Percentiles rank a stretch among this genome's conserved stretches.
These are phyloP conservation scores for Nebria salina DNA, from an alignment of 2,888 invertebrate genomes.

Conservation along the genomic window DNA sequence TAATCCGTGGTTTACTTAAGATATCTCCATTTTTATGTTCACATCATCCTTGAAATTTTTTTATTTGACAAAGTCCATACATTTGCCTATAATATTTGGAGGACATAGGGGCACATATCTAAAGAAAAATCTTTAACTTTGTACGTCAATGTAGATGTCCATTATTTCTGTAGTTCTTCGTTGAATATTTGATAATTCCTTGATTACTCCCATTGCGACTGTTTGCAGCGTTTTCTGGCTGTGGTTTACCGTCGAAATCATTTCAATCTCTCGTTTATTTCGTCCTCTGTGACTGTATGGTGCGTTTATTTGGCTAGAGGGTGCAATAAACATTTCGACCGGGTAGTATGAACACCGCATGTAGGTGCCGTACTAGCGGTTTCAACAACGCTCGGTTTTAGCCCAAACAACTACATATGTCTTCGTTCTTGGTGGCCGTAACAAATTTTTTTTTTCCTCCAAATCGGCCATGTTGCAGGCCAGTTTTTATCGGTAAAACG, in stretches of 20 bases:
- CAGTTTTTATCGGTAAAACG: not conserved
- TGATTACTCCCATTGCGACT: not conserved
- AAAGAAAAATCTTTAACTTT: too few relatives aligned
- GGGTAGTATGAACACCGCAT: slow-evolving; percentile 7
- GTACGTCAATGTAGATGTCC: too few relatives aligned
- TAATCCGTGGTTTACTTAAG: too few relatives aligned
- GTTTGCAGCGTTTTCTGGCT: not conserved
- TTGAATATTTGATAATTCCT: too few relatives aligned
- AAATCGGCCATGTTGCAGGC: not conserved
- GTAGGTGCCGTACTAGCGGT: not conserved
- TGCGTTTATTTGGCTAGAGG: slow-evolving; percentile 5
- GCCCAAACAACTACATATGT: slow-evolving; percentile 9
- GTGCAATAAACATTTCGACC: slow-evolving; percentile 4
- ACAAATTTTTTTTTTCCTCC: not conserved
- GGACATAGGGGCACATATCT: too few relatives aligned
- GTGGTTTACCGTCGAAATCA: not conserved
- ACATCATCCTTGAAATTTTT: too few relatives aligned
- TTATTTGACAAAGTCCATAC: too few relatives aligned
- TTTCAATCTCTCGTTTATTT: not conserved
- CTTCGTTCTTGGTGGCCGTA: not conserved
- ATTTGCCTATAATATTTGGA: too few relatives aligned
- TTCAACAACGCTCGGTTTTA: not conserved
- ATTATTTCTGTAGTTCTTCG: too few relatives aligned
- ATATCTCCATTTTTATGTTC: too few relatives aligned
- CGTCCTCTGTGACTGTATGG: slow-evolving; percentile 2